phyloP scores from a whole-genome alignment of 1,140 invertebrate species.

The Heliconius hermathena region DNA sequence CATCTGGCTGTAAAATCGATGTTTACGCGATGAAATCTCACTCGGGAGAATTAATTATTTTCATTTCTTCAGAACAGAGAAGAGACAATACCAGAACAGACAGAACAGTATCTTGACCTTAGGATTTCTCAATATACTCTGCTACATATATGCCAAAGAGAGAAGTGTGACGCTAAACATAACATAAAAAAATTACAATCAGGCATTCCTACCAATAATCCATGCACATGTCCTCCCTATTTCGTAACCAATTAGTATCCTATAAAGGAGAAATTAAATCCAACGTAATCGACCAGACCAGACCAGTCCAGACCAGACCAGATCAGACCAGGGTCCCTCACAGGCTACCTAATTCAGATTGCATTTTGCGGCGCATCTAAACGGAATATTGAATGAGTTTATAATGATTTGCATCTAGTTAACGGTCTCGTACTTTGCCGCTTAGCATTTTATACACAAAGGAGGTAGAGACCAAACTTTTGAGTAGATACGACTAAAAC shows the following conservation, averaged over 20 bases:
- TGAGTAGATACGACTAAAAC: background rate
- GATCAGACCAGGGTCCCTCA: conserved; percentile 42
- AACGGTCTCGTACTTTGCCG: conserved; percentile 34
- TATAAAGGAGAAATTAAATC: conserved; percentile 22
- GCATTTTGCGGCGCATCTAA: conserved; percentile 58
- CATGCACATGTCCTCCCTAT: background rate
- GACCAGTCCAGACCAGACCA: conserved; percentile 7
- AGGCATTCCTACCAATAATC: too few species aligned
- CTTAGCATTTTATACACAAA: conserved; percentile 40
- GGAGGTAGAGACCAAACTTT: conserved; percentile 32
- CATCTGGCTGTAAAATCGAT: too few species aligned
- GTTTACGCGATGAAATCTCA: too few species aligned
- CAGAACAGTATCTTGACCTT: too few species aligned
- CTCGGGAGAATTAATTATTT: too few species aligned
- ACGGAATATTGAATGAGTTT: conserved; percentile 58
- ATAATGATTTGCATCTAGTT: conserved; percentile 53
- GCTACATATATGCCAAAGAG: too few species aligned
- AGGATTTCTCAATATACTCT: too few species aligned
- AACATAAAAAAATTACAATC: too few species aligned
- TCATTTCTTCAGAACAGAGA: too few species aligned
- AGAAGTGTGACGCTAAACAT: too few species aligned
- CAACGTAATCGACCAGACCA: conserved; percentile 21
- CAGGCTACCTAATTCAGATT: conserved; percentile 57
- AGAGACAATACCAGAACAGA: too few species aligned
- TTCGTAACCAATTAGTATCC: background rate